Conservation (phyloP, 2,888 invertebrate species). For the Arge pagana region DNA sequence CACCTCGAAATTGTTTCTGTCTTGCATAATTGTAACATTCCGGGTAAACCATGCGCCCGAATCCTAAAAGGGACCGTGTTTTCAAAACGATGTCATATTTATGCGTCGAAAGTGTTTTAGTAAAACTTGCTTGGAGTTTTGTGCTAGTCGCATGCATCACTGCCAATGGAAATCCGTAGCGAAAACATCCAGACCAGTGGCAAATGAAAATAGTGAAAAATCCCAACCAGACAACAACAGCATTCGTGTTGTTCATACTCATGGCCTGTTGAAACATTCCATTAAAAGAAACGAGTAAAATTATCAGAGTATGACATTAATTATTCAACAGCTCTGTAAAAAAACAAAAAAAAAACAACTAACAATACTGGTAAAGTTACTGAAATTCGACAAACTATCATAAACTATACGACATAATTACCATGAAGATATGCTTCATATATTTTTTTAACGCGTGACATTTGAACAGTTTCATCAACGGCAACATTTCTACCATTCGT, state of each 20-base stretch:
- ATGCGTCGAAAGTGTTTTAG: not conserved
- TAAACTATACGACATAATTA: no score
- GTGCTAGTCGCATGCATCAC: constrained; percentile 34
- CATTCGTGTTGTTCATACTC: constrained; percentile 32
- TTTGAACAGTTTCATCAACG: constrained; percentile 41
- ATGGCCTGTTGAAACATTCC: constrained; percentile 37
- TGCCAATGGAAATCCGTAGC: constrained; percentile 42
- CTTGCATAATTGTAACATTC: constrained; percentile 27
- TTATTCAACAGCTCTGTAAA: no score
- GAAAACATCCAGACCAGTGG: constrained; percentile 48
- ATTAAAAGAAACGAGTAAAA: no score
- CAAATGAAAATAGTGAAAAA: constrained; percentile 40
- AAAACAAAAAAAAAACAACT: no score
- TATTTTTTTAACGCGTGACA: constrained; percentile 39
- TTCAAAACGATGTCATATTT: not conserved
- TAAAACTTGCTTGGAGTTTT: constrained; percentile 34
- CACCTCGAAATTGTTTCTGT: constrained; percentile 28
- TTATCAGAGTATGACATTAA: no score
- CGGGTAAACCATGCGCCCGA: constrained; percentile 35
- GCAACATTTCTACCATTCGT: constrained; percentile 41
- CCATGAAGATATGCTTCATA: constrained; percentile 37
- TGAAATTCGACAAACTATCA: no score
- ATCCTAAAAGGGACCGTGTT: constrained; percentile 28
- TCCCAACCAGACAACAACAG: constrained; percentile 40
- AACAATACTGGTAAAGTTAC: no score